Base-by-base conservation (phyloP, 2,113 vertebrate genomes). In the Coracopsis vasa region DNA sequence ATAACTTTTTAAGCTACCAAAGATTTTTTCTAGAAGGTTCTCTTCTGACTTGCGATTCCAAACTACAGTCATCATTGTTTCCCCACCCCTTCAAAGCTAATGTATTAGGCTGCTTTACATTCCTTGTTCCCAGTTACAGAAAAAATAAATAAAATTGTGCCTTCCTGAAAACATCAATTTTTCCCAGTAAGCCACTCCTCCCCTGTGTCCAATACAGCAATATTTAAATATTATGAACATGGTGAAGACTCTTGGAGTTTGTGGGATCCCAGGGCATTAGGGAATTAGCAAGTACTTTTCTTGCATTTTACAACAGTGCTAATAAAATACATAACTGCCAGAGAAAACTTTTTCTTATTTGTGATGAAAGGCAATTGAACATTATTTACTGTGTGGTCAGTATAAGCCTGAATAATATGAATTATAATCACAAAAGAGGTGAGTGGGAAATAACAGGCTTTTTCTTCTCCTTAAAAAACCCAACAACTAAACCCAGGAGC, bases 321-420 rank as follows among this genome's bases (percentile, higher is more conserved):
- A 90, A 88, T 80, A 92, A 95, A 94, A 88, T 21, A 62, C 8
- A 4, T 54, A 93, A 94, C 83, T 94, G 33, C 53, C 44, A 62
- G 56, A 80, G 35, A 48, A 9, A 37, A 85, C 48, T 69, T 74
- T 86, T 88, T 41, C 51, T 81, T 94, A 62, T 94, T 91, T 86
- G 56, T 86, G 95, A 84, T 94, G 86, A 84, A 89, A 93, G 33
- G 71, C 74, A 93, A 88, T 74, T 87, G 53, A 91, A 89, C 28
- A 70, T 85, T 84, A 90, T 86, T 94, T 97, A 88, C 92, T 89
- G 41, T 90, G 79, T 42, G 71, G 93, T 92, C 92, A 94, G 65
- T 90, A 53, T 61, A 13, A 96, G 44, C 24, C 64, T 88, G 86
- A 94, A 91, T 84, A 89, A 86, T 58, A 94, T 2, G 4, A 94